phyloP scores from a whole-genome alignment of 2,797 vertebrate genomes.

The Sciurus carolinensis region DNA sequence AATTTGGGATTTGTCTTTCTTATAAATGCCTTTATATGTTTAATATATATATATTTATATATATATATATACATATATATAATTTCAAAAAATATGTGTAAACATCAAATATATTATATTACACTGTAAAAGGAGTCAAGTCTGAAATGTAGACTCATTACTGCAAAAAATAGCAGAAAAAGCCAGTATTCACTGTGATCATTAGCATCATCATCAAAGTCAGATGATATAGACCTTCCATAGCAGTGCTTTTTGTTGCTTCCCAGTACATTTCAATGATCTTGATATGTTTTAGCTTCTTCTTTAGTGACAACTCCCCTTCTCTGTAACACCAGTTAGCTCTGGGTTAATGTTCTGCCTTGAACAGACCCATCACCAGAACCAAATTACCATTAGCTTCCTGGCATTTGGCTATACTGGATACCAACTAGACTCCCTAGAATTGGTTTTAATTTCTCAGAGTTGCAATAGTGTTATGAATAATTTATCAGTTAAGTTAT shows the following conservation, averaged over 20 bases:
- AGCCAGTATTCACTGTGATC: not conserved
- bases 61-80: not conserved
- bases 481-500: not conserved
- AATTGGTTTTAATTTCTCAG: not conserved
- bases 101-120: conserved; percentile 40
- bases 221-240: not conserved
- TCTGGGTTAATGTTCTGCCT: not conserved
- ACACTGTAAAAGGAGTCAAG: not conserved
- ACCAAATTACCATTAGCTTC: not conserved
- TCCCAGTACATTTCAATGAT: not conserved
- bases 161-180: not conserved
- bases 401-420: not conserved
- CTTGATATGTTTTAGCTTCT: not conserved
- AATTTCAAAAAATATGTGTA: not conserved
- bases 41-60: not conserved
- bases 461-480: not conserved
- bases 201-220: not conserved
- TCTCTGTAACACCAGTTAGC: not conserved
- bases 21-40: conserved; percentile 13
- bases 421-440: not conserved
- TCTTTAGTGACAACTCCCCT: not conserved
- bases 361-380: not conserved
- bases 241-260: not conserved
- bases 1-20: not conserved
- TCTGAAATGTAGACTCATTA: not conserved